Conservation (phyloP, 2,113 vertebrate species). For the Nicator chloris region DNA sequence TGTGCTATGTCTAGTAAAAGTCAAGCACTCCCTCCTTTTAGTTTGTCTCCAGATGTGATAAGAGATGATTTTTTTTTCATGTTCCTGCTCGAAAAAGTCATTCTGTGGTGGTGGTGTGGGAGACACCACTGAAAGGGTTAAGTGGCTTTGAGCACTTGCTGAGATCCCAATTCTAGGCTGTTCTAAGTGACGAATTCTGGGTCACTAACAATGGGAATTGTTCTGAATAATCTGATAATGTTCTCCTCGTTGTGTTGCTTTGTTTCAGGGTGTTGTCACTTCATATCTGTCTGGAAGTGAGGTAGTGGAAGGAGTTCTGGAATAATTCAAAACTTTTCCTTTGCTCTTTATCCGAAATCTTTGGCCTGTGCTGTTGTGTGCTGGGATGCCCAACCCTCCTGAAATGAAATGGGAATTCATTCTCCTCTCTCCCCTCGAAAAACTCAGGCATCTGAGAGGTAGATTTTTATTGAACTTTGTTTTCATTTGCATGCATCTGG, state of each 20-base stretch:
- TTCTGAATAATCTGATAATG: constrained; percentile 61
- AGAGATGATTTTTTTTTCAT: neutral
- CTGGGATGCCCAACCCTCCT: constrained; percentile 18
- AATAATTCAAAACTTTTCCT: constrained; percentile 52
- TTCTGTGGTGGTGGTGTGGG: neutral
- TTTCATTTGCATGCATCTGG: neutral
- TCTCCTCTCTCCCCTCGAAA: neutral
- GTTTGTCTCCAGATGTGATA: neutral
- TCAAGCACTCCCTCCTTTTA: neutral
- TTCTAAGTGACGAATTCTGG: constrained; percentile 36
- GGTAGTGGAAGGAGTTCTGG: constrained; percentile 59
- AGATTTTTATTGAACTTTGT: neutral
- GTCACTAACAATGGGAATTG: constrained; percentile 52
- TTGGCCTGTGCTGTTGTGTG: neutral
- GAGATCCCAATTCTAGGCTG: constrained; percentile 25
- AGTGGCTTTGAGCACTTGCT: neutral
- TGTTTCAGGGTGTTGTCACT: constrained; percentile 58
- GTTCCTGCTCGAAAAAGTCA: neutral
- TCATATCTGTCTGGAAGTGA: constrained; percentile 63
- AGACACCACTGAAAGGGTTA: constrained; percentile 23
- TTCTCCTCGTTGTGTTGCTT: constrained; percentile 13
- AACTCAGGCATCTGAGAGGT: neutral
- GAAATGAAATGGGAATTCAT: neutral
- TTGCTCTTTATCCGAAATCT: constrained; percentile 45
- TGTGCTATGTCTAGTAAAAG: neutral